phyloP scores from a whole-genome alignment of 2,113 vertebrate genomes.

The Aptenodytes forsteri region DNA sequence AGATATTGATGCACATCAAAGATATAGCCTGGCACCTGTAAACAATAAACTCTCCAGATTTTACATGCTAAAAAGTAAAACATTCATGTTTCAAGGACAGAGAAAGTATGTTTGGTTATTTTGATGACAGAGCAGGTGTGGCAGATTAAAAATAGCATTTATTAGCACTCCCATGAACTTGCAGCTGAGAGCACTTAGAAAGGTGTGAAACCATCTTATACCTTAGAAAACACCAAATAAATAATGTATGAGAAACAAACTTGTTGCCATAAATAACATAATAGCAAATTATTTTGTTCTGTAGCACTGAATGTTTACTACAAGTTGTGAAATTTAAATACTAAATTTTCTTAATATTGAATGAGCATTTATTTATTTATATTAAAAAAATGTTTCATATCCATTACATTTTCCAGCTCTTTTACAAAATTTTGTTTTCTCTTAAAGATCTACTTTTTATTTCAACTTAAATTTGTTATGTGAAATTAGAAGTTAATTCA shows the following conservation, averaged over 20 bases:
- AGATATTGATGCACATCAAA: neutral
- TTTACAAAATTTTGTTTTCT: neutral
- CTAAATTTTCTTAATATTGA: neutral
- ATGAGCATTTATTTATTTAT: neutral
- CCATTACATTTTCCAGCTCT: neutral
- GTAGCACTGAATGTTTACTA: neutral
- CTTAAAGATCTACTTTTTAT: neutral
- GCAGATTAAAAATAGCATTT: slow-evolving; percentile 46
- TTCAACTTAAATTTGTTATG: neutral
- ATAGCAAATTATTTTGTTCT: neutral
- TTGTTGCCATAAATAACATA: neutral
- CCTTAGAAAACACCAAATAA: slow-evolving; percentile 24
- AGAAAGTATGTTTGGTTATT: neutral
- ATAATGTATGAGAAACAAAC: slow-evolving; percentile 7
- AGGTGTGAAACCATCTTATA: slow-evolving; percentile 10
- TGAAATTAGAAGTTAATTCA: neutral
- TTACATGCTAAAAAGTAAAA: neutral
- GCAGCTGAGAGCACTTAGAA: slow-evolving; percentile 1
- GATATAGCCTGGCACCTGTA: neutral
- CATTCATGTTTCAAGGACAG: slow-evolving; percentile 4
- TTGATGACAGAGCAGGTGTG: neutral
- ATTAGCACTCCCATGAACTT: slow-evolving; percentile 13
- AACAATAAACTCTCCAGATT: neutral
- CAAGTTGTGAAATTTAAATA: neutral
- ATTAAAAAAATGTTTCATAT: neutral